These are phyloP conservation scores for Abrostola tripartita DNA, from an alignment of 2,888 invertebrate species.

Conservation along the genomic window DNA sequence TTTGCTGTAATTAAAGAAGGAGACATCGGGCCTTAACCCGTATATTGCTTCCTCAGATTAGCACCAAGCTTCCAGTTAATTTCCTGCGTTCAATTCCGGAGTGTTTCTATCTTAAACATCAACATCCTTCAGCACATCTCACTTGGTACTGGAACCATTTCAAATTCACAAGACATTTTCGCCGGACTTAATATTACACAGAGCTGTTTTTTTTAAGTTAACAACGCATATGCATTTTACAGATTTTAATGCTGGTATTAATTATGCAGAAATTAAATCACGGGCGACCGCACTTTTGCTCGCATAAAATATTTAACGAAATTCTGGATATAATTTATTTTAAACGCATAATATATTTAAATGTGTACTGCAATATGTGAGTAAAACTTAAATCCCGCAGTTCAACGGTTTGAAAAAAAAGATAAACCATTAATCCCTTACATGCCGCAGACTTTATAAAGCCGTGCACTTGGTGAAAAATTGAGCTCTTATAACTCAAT, in stretches of 20 bases:
- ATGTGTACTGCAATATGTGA: conserved; percentile 31
- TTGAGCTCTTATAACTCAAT: conserved; percentile 2
- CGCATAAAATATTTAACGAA: conserved; percentile 38
- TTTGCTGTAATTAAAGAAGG: conserved; percentile 77
- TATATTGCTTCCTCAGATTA: conserved; percentile 81
- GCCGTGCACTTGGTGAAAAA: conserved; percentile 31
- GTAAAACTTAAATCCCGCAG: conserved; percentile 17
- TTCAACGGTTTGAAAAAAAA: conserved; percentile 15
- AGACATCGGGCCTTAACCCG: conserved; percentile 62
- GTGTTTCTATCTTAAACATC: conserved; percentile 59
- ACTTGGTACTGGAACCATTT: conserved; percentile 13
- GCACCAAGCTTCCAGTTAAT: conserved; percentile 75
- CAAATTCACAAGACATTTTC: conserved; percentile 19
- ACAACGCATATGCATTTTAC: conserved; percentile 6
- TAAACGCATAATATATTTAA: conserved; percentile 23
- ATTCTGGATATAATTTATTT: conserved; percentile 42
- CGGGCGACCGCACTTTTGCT: conserved; percentile 18
- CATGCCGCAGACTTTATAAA: conserved; percentile 10
- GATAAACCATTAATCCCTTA: conserved; percentile 11
- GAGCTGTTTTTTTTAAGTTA: conserved; percentile 6
- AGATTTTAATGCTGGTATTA: conserved; percentile 11
- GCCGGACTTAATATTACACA: conserved; percentile 8
- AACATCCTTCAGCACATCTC: conserved; percentile 59
- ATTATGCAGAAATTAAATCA: conserved; percentile 14
- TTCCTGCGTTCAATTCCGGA: conserved; percentile 73